Evolutionary conservation across 64 coral and sea anemone species (phyloP).

Genomic region (Platygyra sinensis): DNA sequence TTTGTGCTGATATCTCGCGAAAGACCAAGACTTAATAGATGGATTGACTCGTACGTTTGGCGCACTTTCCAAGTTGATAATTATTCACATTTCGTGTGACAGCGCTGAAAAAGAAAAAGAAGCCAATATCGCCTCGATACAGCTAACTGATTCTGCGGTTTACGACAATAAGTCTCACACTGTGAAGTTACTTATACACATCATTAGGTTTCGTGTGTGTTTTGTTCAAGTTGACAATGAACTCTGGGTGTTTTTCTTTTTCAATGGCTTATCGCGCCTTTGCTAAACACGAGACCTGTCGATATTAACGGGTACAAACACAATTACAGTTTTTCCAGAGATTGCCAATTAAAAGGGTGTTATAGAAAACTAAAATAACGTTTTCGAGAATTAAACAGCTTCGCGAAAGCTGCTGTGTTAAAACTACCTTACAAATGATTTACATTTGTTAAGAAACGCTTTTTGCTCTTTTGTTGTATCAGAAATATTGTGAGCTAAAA

Average conservation of each 20-base stretch:
- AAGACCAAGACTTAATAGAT: neutral
- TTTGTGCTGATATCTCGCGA: neutral
- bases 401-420: neutral
- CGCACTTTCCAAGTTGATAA: neutral
- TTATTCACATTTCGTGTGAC: constrained; percentile 36
- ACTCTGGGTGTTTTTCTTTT: neutral
- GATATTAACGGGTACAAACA: neutral
- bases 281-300: neutral
- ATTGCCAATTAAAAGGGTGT: neutral
- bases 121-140: constrained; percentile 21
- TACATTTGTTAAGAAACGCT: neutral
- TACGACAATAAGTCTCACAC: neutral
- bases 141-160: constrained; percentile 7
- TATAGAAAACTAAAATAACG: neutral
- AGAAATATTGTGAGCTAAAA: no score
- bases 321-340: neutral
- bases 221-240: neutral
- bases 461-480: neutral
- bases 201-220: neutral
- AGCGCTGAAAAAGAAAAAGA: neutral
- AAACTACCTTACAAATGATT: neutral
- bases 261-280: neutral
- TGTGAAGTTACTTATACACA: neutral
- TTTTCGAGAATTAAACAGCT: neutral
- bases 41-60: neutral